Percentiles rank a stretch among this genome's conserved stretches.
phyloP scores from a whole-genome alignment of 2,113 vertebrate genomes.

The Crypturellus undulatus region DNA sequence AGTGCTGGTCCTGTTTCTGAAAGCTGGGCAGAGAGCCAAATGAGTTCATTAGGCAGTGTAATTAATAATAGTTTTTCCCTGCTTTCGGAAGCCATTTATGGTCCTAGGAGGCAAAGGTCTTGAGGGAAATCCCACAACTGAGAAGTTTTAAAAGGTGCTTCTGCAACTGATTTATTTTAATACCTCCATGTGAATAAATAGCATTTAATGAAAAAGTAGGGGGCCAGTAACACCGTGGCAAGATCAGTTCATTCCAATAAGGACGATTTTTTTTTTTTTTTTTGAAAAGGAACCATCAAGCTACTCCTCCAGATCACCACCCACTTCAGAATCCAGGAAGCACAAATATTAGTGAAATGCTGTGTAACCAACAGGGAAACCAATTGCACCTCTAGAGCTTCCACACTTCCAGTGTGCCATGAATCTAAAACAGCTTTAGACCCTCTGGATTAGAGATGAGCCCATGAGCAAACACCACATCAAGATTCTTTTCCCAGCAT shows the following conservation, averaged over 20 bases:
- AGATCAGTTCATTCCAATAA: background rate
- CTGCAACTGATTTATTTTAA: conserved; percentile 10
- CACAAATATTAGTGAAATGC: background rate
- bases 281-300: background rate
- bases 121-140: conserved; percentile 40
- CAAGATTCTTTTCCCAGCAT: background rate
- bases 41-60: conserved; percentile 80
- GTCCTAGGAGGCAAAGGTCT: conserved; percentile 65
- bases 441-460: background rate
- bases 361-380: background rate
- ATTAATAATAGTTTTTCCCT: conserved; percentile 77
- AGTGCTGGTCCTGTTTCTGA: conserved; percentile 71
- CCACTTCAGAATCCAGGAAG: background rate
- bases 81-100: conserved; percentile 73
- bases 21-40: conserved; percentile 79
- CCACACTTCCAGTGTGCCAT: fast-evolving
- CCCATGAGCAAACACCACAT: background rate
- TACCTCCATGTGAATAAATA: background rate
- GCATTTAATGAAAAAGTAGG: background rate
- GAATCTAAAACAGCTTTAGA: background rate
- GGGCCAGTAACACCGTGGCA: fast-evolving
- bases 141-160: conserved; percentile 65
- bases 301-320: background rate
- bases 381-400: background rate
- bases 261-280: background rate